Evolutionary conservation across 1,140 invertebrate genomes (phyloP).

Genomic region (Gonatopus flavifemur): DNA sequence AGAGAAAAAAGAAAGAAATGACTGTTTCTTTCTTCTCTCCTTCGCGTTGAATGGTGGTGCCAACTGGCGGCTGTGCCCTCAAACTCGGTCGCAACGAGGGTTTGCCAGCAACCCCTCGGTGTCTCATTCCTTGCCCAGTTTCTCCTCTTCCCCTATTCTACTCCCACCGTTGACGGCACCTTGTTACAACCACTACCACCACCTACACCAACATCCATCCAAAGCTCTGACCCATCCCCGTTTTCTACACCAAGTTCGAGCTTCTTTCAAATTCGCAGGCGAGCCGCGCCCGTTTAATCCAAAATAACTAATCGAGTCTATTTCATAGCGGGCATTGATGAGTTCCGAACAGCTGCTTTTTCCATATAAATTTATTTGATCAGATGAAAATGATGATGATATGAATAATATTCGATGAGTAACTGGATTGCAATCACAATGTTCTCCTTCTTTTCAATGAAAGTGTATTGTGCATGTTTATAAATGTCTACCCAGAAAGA

Average conservation of each 20-base stretch:
- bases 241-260: not conserved
- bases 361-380: too few species aligned
- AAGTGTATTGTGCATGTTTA: too few species aligned
- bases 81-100: conserved; percentile 18
- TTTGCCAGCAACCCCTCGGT: conserved; percentile 24
- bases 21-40: too few species aligned
- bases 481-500: too few species aligned
- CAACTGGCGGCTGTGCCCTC: conserved; percentile 38
- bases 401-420: too few species aligned
- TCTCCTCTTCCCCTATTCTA: conserved; percentile 1
- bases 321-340: too few species aligned
- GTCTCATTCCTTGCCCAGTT: conserved; percentile 11
- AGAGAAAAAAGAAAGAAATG: too few species aligned
- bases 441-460: too few species aligned
- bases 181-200: conserved; percentile 5
- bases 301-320: conserved; percentile 27
- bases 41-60: conserved; percentile 13
- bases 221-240: not conserved
- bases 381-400: too few species aligned
- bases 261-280: conserved; percentile 20
- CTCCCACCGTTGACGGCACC: not conserved
- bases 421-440: too few species aligned
- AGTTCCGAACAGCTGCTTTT: too few species aligned
- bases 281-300: conserved; percentile 30
- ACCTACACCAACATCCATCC: not conserved